Evolutionary conservation across 1,140 invertebrate genomes (phyloP), one percentile per base, ranked within the genome.

Genomic region (Pachypeltis micranthus): DNA sequence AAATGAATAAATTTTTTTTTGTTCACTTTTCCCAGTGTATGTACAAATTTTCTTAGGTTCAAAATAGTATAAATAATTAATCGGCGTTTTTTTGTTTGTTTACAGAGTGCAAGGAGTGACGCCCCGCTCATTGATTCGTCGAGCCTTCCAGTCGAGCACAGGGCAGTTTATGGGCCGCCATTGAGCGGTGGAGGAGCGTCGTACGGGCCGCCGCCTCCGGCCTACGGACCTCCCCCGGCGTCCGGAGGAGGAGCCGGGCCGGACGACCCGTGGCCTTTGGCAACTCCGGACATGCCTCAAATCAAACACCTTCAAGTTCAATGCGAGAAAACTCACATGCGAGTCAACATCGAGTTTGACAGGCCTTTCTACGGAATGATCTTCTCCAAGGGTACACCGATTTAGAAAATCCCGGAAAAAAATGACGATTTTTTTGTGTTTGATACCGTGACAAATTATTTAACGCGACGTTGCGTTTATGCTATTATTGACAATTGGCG

Each of bases 351-450:
- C 1, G 88, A 89, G 63, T 95, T 96, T 70, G 92, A 96, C 70
- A 90, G 93, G 71, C 91, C 93, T 1, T 96, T 96, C 78, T 92
- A 91, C 70, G 93, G 93, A 2, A 93, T 95, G 61, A 88, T 96
- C 27, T 96, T 95, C 76, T 91, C 88, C 59, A 93, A 93, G 73
- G 91, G 91, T 14, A 64, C n/a, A n/a, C n/a, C n/a, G n/a, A n/a
- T n/a, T n/a, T n/a, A n/a, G n/a, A n/a, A n/a, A n/a, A n/a, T n/a
- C n/a, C n/a, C n/a, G n/a, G n/a, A n/a, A n/a, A n/a, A n/a, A n/a
- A n/a, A n/a, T n/a, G n/a, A n/a, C n/a, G n/a, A n/a, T n/a, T n/a
- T n/a, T n/a, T n/a, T n/a, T n/a, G n/a, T n/a, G n/a, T n/a, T n/a
- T n/a, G n/a, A n/a, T n/a, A n/a, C n/a, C n/a, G n/a, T n/a, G n/a